Conservation (phyloP, 2,113 vertebrate genomes). For the Lepus timidus region DNA sequence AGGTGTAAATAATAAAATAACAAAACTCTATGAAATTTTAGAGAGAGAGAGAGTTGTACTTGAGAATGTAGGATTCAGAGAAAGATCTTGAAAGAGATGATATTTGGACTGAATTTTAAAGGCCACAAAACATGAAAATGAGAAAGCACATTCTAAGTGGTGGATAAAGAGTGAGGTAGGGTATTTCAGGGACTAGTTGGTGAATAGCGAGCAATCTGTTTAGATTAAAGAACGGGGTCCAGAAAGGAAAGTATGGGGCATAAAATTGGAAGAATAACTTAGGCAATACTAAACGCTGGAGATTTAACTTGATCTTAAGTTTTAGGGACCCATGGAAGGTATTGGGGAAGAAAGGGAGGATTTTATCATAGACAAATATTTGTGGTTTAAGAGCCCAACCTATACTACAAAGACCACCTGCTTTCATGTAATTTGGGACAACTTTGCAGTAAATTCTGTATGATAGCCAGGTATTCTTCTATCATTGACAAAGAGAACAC, state of each 20-base stretch:
- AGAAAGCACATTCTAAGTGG: background rate
- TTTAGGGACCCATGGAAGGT: background rate
- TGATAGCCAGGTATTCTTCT: background rate
- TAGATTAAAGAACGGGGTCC: background rate
- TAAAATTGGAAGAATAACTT: background rate
- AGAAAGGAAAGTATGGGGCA: background rate
- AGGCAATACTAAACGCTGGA: background rate
- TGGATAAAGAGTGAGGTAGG: background rate
- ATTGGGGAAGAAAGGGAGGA: background rate
- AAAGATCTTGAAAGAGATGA: background rate
- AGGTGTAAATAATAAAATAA: background rate
- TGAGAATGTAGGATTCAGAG: background rate
- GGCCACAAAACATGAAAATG: background rate
- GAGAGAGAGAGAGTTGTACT: background rate
- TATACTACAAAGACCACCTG: background rate
- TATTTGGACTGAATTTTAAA: background rate
- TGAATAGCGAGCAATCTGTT: background rate
- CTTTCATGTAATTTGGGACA: background rate
- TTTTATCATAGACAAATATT: conserved; percentile 2
- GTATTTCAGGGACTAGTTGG: background rate
- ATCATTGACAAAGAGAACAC: background rate
- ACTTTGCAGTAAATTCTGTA: background rate
- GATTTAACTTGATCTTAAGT: background rate
- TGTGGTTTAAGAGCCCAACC: background rate
- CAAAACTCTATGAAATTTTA: background rate